Evolutionary conservation across 2,797 vertebrate species (phyloP).

Genomic region (Garrulus glandarius): DNA sequence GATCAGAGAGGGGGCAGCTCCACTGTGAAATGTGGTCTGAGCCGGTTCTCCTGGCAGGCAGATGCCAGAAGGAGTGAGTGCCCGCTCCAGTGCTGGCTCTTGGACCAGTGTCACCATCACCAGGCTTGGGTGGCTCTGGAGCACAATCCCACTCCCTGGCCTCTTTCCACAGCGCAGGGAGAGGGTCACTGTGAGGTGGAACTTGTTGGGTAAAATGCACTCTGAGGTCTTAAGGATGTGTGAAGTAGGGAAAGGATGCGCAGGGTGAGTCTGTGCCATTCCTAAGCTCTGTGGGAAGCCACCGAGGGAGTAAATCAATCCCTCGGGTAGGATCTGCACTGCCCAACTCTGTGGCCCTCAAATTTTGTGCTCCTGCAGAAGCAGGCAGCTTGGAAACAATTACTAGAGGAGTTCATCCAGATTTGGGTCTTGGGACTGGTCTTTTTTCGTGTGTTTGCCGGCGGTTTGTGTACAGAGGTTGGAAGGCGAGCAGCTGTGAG

Average conservation of each 20-base stretch:
- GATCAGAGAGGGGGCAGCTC: background rate
- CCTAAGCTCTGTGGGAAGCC: background rate
- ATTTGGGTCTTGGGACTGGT: background rate
- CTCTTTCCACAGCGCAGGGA: background rate
- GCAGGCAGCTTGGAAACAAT: background rate
- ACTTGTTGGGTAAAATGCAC: background rate
- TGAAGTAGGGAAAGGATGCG: background rate
- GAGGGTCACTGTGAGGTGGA: background rate
- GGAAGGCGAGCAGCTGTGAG: background rate
- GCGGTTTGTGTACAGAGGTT: background rate
- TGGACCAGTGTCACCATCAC: background rate
- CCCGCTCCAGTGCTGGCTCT: background rate
- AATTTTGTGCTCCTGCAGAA: background rate
- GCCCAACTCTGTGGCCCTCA: background rate
- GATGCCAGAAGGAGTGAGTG: background rate
- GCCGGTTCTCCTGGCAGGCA: background rate
- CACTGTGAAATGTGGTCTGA: fast-evolving
- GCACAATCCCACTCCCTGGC: fast-evolving
- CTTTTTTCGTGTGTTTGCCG: background rate
- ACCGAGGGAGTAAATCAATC: background rate
- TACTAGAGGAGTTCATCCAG: background rate
- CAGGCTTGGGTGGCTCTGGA: background rate
- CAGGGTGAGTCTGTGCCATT: background rate
- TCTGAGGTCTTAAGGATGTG: background rate
- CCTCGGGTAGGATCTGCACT: background rate